Conservation (phyloP, 1,140 invertebrate genomes). For the Heliconius congener region DNA sequence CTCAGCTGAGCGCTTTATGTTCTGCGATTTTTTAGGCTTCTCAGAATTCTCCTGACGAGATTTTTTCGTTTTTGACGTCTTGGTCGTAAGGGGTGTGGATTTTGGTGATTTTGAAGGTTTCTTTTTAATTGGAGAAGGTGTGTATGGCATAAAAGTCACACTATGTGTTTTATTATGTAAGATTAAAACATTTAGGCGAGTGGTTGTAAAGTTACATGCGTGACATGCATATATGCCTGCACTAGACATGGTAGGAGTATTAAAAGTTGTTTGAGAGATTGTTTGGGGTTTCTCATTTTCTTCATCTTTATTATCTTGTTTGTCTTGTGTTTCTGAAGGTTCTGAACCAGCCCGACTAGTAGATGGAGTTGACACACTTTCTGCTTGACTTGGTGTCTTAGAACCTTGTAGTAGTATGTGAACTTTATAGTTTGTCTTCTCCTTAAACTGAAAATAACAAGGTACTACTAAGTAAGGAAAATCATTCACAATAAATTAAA, state of each 20-base stretch:
- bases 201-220: conserved; percentile 84
- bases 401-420: conserved; percentile 82
- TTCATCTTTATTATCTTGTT: conserved; percentile 33
- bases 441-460: conserved; percentile 68
- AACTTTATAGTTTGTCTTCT: conserved; percentile 84
- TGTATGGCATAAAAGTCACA: conserved; percentile 71
- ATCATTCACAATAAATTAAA: conserved; percentile 21
- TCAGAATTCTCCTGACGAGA: conserved; percentile 60
- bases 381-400: conserved; percentile 48
- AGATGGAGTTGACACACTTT: conserved; percentile 55
- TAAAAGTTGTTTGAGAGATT: conserved; percentile 25
- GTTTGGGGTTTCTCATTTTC: conserved; percentile 37
- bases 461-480: conserved; percentile 21
- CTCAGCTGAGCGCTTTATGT: conserved; percentile 58
- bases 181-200: conserved; percentile 86
- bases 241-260: conserved; percentile 56
- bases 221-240: conserved; percentile 83
- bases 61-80: conserved; percentile 60
- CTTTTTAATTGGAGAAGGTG: conserved; percentile 70
- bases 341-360: conserved; percentile 58
- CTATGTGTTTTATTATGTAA: conserved; percentile 85
- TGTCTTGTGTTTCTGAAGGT: conserved; percentile 40
- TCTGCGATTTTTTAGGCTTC: conserved; percentile 50
- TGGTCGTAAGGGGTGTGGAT: conserved; percentile 53
- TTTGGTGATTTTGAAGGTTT: conserved; percentile 52